Evolutionary conservation across 2,113 vertebrate species (phyloP), one percentile per base, ranked within the genome.

Genomic region (Microcebus griseorufus): DNA sequence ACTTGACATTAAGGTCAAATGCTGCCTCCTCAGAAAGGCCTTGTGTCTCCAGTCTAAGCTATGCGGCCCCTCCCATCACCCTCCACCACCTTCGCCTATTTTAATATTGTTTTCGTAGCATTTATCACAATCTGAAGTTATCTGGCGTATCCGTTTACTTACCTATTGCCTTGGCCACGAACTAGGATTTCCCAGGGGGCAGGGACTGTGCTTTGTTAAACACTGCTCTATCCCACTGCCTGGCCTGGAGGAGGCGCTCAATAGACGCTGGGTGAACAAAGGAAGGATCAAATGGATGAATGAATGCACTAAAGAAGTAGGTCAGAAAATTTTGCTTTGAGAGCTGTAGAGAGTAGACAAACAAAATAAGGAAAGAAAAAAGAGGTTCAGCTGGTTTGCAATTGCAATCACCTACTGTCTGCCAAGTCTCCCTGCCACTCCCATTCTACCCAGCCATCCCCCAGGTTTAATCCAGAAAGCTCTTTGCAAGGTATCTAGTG

Each of bases 61-160:
- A 27, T 14, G 34, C 14, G 2, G 12, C 9, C 5, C 2, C 12
- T 65, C 53, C 23, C 39, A 17, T 16, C 16, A 6, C n/a, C 0
- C 14, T n/a, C 45, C 55, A 7, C 9, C 81, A 45, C 7, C 8
- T n/a, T 12, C 70, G 67, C 18, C 75, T 62, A 12, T 84, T 78
- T 73, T 58, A 76, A 29, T 9, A 14, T 2, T 94, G 86, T 64
- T 78, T 87, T 53, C 51, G 18, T 4, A 72, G 16, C 62, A 37
- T 2, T 10, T 10, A 17, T 9, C 69, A 16, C 53, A 82, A 4
- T 29, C 53, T 65, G 39, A 72, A 72, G 18, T 55, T 18, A 70
- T 14, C 67, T 11, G 3, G 11, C 2, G 0, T 42, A n/a, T 73
- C 65, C n/a, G 34, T 39, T 67, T 45, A 16, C n/a, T 37, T 25